Evolutionary conservation across 2,888 invertebrate genomes (phyloP), one percentile per base, ranked within the genome.

Genomic region (Drosophila fungiperda): DNA sequence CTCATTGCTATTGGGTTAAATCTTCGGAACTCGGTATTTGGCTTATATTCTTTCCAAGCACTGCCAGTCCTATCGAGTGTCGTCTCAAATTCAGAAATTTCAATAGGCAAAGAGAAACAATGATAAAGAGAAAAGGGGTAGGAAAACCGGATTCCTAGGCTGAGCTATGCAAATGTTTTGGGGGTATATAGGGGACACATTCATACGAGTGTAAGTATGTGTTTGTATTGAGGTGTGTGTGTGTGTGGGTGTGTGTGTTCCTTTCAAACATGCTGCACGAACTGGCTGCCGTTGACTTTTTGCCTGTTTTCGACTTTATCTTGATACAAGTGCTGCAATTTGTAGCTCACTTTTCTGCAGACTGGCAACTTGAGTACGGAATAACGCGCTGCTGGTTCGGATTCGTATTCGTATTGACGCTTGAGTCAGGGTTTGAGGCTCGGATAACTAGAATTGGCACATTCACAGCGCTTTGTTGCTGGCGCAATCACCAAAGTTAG

Each of bases 311-410:
- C 66, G 85, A 87, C 73, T 87, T 76, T 85, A 87, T 89, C 89
- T 87, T 72, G 89, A 89, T 81, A 85, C 85, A 85, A 85, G 89
- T 89, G 73, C 82, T 76, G 85, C 89, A 85, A 84, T 84, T 84
- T 84, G 89, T 84, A 89, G 74, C 78, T 76, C 69, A 74, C 71
- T 73, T 81, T 78, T 76, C 64, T 67, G 70, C 65, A 38, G 49
- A 29, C 36, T 49, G 8, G 59, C 45, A 57, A 68, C 59, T 65
- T 57, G 49, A 66, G 65, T 45, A 52, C 38, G 59, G 60, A 71
- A 65, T 72, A 60, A 42, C 38, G 59, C 23, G 57, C 26, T 58
- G 33, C 26, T 48, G 62, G 53, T 8, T 64, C 42, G 40, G 53
- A 49, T 45, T 59, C 40, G 15, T 23, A 38, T 53, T 57, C 58